Percentiles rank a stretch among this genome's conserved stretches.
Conservation (phyloP, 2,888 invertebrate genomes). For the Penaeus monodon region DNA sequence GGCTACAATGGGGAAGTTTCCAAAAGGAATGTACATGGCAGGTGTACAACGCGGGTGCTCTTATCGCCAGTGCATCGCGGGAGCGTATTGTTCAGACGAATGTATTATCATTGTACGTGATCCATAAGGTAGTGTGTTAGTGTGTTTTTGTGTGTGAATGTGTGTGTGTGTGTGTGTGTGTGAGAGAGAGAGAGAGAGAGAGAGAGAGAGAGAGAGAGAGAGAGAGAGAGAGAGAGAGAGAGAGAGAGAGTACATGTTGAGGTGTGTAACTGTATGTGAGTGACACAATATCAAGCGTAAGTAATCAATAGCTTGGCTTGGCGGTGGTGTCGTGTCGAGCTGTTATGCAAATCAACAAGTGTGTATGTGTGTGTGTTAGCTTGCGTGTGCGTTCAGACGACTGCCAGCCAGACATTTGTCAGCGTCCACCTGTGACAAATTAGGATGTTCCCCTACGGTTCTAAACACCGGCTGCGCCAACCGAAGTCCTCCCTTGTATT, state of each 20-base stretch:
- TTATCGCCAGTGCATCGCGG: too few relatives aligned
- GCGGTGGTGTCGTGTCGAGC: conserved; percentile 11
- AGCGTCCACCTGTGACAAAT: conserved; percentile 58
- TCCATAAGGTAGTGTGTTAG: not conserved
- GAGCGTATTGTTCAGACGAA: too few relatives aligned
- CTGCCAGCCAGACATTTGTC: conserved; percentile 45
- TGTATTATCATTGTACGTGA: not conserved
- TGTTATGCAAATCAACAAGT: conserved; percentile 51
- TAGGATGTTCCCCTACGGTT: conserved; percentile 39
- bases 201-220: conserved; percentile 6
- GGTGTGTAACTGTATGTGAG: not conserved
- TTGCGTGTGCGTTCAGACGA: conserved; percentile 36
- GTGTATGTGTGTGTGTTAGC: conserved; percentile 2
- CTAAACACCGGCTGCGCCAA: not conserved
- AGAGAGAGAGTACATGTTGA: not conserved
- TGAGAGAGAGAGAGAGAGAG: conserved; percentile 5
- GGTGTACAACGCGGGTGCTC: too few relatives aligned
- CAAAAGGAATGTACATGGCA: too few relatives aligned
- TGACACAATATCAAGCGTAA: not conserved
- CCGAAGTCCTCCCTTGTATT: conserved; percentile 10
- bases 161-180: conserved; percentile 26
- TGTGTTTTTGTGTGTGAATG: conserved; percentile 9
- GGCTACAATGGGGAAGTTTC: too few relatives aligned
- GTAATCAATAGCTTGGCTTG: not conserved
- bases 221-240: conserved; percentile 10